These are phyloP conservation scores for Cephus spinipes DNA, from an alignment of 2,888 invertebrate genomes.

Conservation along the genomic window DNA sequence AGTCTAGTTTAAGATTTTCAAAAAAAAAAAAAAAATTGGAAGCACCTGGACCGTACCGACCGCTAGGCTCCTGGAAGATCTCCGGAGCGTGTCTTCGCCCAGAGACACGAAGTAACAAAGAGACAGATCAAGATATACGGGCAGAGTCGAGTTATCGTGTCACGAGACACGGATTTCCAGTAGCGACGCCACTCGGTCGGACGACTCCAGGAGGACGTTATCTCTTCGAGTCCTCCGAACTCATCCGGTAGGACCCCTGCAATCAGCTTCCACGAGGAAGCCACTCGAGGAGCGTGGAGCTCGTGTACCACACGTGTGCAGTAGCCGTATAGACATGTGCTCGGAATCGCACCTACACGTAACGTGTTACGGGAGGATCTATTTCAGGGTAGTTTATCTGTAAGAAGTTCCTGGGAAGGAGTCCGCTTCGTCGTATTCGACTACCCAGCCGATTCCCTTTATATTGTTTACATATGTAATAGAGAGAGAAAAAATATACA, in stretches of 20 bases:
- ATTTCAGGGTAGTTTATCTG: conserved; percentile 49
- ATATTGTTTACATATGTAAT: background rate
- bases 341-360: background rate
- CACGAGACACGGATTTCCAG: background rate
- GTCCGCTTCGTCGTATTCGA: conserved; percentile 33
- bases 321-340: background rate
- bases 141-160: background rate
- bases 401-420: conserved; percentile 45
- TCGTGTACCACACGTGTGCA: background rate
- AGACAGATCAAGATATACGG: background rate
- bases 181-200: background rate
- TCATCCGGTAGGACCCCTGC: background rate
- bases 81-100: background rate
- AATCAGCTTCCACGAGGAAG: background rate
- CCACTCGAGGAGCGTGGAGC: background rate
- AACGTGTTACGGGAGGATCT: conserved; percentile 30
- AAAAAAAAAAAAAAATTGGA: background rate
- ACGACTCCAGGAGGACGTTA: background rate
- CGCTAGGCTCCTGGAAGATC: background rate
- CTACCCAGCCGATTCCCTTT: background rate
- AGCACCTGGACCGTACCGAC: background rate
- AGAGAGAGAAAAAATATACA: background rate
- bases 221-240: background rate
- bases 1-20: background rate
- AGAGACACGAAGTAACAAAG: background rate